Evolutionary conservation across 2,113 vertebrate genomes (phyloP), one percentile per base, ranked within the genome.

Genomic region (Syngnathus scovelli): DNA sequence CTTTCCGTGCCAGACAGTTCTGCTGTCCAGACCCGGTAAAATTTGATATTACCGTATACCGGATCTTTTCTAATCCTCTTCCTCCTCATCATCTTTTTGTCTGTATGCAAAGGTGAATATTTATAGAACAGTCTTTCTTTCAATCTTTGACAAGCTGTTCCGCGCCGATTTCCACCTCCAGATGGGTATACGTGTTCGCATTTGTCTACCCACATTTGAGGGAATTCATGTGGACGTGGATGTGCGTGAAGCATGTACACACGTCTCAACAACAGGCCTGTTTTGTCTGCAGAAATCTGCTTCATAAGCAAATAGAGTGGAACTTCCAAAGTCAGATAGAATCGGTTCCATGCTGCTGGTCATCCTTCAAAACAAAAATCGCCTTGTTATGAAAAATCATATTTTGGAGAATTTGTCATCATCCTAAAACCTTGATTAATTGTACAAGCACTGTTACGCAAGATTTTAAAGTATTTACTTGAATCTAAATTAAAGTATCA

Each of bases 221-320:
- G 59, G 3, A 81, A 51, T 55, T 77, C 73, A 68, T 77, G 71
- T 64, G 16, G 74, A 23, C 67, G 66, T 56, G 15, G 74, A 27
- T 71, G 68, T 66, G 66, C 80, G 71, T 74, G 51, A 63, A 63
- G 72, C 71, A 54, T 80, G 82, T 78, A 77, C 78, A 71, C 69
- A 76, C 75, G 68, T 37, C 55, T 76, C 68, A 71, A 63, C 71
- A 74, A 77, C 16, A 83, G 68, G 76, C 82, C 71, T 82, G 77
- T 82, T 81, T 44, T 75, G 56, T 65, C 69, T 65, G 59, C 54
- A 62, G 56, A 70, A 68, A 27, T 62, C 39, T 44, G 6, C 41
- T 44, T 44, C 78, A 75, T 23, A 71, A 85, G 41, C 6, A 46
- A 43, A 65, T 54, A 3, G 6, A 58, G 55, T 16, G 12, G 13